Evolutionary conservation across 2,797 vertebrate species (phyloP), one percentile per base, ranked within the genome.

Genomic region (Picus viridis): DNA sequence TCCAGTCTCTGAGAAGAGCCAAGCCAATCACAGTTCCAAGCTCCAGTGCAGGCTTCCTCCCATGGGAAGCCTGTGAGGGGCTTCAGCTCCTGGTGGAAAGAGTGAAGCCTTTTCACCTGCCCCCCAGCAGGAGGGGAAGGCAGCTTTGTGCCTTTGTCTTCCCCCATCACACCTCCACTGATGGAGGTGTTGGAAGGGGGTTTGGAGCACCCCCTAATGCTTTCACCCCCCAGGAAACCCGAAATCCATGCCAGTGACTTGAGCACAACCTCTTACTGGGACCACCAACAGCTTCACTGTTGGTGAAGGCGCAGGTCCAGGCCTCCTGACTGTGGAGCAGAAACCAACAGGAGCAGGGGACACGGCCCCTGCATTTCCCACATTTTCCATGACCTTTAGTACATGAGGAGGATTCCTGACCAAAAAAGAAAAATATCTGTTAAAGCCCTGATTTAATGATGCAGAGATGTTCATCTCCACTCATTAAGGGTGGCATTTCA

Each of bases 401-500:
- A 23, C 53, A 75, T 4, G 32, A 47, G 47, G 77, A 88, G 68
- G 83, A 69, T 78, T 93, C 51, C 93, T 93, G 81, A 78, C 90
- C 69, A 90, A 39, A 12, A 39, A 39, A 39, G 12, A 39, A 39
- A 10, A 88, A 75, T 7, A 75, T 82, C 47, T 16, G 72, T 77
- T 88, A 73, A 88, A 90, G 78, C 61, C 64, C 24, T 54, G 43
- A 5, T 90, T 68, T 91, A 88, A 94, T 88, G 87, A 83, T 20
- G 8, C 32, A 16, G 80, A 72, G 29, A 74, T 9, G 62, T 1
- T 90, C 70, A 39, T 90, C 88, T 91, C 69, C 65, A 39, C 63
- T 90, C 69, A 92, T 88, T 91, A 92, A 71, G 65, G 82, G 54
- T 95, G 94, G 89, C 90, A 89, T 97, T 96, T 83, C 91, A 86